These are phyloP conservation scores for Tipula vernalis DNA, from an alignment of 2,888 invertebrate species.

Conservation along the genomic window DNA sequence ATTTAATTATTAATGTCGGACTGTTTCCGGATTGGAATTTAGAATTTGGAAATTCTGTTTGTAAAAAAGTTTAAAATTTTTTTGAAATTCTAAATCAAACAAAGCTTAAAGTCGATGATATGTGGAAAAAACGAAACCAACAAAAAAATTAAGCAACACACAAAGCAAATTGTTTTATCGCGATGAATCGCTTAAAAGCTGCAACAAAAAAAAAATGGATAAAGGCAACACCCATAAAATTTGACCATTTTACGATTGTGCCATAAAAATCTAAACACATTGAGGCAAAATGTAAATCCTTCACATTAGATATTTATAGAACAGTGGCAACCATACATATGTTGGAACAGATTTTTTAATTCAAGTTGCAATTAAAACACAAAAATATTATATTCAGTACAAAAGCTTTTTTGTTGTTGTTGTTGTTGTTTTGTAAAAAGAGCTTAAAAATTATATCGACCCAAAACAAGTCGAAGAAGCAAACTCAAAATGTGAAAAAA, in stretches of 20 bases:
- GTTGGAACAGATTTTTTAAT: neutral
- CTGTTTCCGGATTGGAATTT: too few species aligned
- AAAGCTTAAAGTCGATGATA: too few species aligned
- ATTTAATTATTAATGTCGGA: too few species aligned
- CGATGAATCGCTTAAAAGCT: neutral
- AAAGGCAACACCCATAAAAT: neutral
- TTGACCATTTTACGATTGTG: neutral
- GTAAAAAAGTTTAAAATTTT: too few species aligned
- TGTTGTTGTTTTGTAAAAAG: neutral
- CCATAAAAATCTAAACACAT: neutral
- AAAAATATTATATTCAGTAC: neutral
- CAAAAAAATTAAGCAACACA: too few species aligned
- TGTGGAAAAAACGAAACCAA: too few species aligned
- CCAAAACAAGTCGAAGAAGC: neutral
- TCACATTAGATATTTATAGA: neutral
- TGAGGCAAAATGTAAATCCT: neutral
- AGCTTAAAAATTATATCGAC: neutral
- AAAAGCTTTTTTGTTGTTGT: neutral
- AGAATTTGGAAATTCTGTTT: too few species aligned
- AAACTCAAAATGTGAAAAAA: neutral
- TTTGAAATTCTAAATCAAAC: too few species aligned
- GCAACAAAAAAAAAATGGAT: neutral
- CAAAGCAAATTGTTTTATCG: neutral
- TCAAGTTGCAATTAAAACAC: neutral
- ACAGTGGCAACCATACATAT: neutral